Conservation (phyloP, 2,888 invertebrate species). For the Carterocephalus palaemon region DNA sequence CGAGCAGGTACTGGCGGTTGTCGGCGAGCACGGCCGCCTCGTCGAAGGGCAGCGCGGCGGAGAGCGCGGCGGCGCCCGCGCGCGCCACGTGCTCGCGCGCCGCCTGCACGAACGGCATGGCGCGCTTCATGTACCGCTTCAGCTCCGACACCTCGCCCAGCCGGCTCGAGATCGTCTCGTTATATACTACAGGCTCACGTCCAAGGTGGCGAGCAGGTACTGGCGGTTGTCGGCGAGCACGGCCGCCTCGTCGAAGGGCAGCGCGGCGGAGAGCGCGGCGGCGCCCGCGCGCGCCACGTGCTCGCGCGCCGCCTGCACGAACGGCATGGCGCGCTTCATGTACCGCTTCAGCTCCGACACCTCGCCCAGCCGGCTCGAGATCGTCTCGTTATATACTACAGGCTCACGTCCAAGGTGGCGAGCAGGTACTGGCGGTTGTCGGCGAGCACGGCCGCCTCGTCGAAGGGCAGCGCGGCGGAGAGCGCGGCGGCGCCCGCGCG, state of each 20-base stretch:
- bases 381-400: too few species aligned
- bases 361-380: too few species aligned
- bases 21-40: conserved; percentile 88
- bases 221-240: too few species aligned
- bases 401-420: conserved; percentile 90
- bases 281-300: too few species aligned
- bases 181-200: too few species aligned
- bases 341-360: too few species aligned
- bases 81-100: conserved; percentile 88
- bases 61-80: conserved; percentile 87
- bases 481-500: conserved; percentile 87
- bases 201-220: too few species aligned
- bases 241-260: too few species aligned
- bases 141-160: conserved; percentile 85
- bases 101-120: conserved; percentile 98
- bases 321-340: too few species aligned
- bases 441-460: conserved; percentile 88
- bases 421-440: conserved; percentile 89
- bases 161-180: too few species aligned
- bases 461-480: conserved; percentile 90
- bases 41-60: conserved; percentile 91
- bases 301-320: too few species aligned
- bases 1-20: conserved; percentile 88
- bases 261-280: too few species aligned
- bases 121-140: conserved; percentile 96